Conservation (phyloP, 2,888 invertebrate genomes). For the Melinaea menophilus region DNA sequence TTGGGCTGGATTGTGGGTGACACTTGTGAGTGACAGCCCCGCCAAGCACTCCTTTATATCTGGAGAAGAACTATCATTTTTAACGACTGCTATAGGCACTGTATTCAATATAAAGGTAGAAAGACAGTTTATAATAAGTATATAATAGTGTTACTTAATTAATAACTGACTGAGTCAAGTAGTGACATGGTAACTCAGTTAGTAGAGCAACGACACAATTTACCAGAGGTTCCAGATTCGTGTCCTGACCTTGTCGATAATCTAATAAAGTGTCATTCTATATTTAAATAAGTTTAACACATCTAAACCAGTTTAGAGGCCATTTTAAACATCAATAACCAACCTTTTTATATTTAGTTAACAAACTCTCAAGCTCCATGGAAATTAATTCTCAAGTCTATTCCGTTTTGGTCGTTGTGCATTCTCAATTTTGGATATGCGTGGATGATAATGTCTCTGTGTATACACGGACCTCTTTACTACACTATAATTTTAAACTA, state of each 20-base stretch:
- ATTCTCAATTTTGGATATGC: slow-evolving; percentile 67
- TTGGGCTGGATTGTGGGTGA: slow-evolving; percentile 77
- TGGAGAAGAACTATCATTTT: slow-evolving; percentile 78
- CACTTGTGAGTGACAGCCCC: slow-evolving; percentile 80
- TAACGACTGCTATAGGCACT: slow-evolving; percentile 76
- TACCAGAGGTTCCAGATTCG: too few species aligned
- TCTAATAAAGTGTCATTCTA: too few species aligned
- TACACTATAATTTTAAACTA: slow-evolving; percentile 55
- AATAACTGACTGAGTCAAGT: neutral
- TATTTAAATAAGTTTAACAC: too few species aligned
- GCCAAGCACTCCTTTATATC: slow-evolving; percentile 78
- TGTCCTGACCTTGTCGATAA: too few species aligned
- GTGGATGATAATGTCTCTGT: slow-evolving; percentile 68
- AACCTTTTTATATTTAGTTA: slow-evolving; percentile 38
- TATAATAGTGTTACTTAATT: slow-evolving; percentile 8
- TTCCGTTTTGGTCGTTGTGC: slow-evolving; percentile 65
- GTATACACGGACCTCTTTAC: slow-evolving; percentile 62
- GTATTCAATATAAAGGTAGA: slow-evolving; percentile 64
- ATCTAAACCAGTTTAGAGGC: too few species aligned
- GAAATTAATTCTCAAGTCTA: slow-evolving; percentile 57
- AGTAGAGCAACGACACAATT: too few species aligned
- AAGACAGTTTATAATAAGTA: neutral
- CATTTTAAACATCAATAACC: too few species aligned
- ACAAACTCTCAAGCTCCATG: slow-evolving; percentile 64
- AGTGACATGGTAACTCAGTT: too few species aligned